phyloP scores from a whole-genome alignment of 2,888 invertebrate genomes.

The Lordiphosa andalusiaca region DNA sequence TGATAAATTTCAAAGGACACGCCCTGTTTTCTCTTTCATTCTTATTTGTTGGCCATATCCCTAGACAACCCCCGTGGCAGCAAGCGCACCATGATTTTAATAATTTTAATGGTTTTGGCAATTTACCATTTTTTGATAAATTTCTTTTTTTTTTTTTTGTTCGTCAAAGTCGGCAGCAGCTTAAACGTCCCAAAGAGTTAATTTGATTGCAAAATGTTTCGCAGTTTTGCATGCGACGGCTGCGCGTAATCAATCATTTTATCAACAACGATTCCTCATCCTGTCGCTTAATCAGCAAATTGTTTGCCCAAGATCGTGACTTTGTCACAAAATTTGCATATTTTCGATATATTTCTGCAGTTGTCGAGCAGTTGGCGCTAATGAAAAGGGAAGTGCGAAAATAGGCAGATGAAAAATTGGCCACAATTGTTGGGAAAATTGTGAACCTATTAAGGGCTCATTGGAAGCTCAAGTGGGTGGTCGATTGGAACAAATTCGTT shows the following conservation, averaged over 20 bases:
- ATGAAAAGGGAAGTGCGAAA: slow-evolving; percentile 53
- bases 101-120: slow-evolving; percentile 78
- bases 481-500: no score
- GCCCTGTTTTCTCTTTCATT: slow-evolving; percentile 46
- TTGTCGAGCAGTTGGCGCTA: slow-evolving; percentile 66
- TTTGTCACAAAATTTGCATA: slow-evolving; percentile 74
- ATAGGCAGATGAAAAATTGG: slow-evolving; percentile 29
- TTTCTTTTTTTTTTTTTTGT: slow-evolving; percentile 61
- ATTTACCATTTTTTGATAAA: slow-evolving; percentile 76
- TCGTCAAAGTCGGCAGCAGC: slow-evolving; percentile 41
- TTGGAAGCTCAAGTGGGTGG: no score
- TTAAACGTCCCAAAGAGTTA: slow-evolving; percentile 70
- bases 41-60: background rate
- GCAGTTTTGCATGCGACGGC: slow-evolving; percentile 61
- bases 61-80: slow-evolving; percentile 30
- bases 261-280: slow-evolving; percentile 72
- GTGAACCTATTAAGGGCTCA: no score
- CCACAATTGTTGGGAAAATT: slow-evolving; percentile 27
- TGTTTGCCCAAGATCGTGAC: slow-evolving; percentile 71
- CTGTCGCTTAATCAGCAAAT: slow-evolving; percentile 71
- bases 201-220: slow-evolving; percentile 74
- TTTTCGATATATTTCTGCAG: slow-evolving; percentile 64
- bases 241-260: slow-evolving; percentile 77
- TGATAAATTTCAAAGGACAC: slow-evolving; percentile 68
- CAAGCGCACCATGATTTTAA: slow-evolving; percentile 71